Percentiles rank a stretch among this genome's conserved stretches.
Evolutionary conservation across 2,888 invertebrate species (phyloP).

Genomic region (Acrobasis repandana): DNA sequence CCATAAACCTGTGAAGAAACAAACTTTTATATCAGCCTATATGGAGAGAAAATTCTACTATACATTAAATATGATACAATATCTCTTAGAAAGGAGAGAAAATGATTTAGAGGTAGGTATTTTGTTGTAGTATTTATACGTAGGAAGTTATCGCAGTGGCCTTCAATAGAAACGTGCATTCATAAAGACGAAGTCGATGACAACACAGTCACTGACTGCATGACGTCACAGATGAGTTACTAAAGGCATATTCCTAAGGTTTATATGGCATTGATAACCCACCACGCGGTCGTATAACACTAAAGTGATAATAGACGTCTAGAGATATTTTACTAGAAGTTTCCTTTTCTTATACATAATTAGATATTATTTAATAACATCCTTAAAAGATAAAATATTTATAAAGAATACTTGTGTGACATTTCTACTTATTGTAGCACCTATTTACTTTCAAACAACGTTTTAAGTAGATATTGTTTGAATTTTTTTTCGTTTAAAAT

Average conservation of each 20-base stretch:
- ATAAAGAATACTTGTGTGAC: no score
- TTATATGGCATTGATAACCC: constrained; percentile 3
- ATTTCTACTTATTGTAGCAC: not conserved
- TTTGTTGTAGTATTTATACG: not conserved
- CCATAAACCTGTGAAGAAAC: no score
- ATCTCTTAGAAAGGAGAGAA: no score
- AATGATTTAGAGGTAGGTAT: not conserved
- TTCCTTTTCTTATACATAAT: not conserved
- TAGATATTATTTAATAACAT: not conserved
- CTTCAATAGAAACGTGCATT: constrained; percentile 8
- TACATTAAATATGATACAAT: no score
- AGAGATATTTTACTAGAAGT: not conserved
- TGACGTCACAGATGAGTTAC: constrained; percentile 2
- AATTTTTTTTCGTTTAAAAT: no score
- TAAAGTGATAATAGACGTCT: not conserved
- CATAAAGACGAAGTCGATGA: constrained; percentile 5
- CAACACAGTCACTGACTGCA: not conserved
- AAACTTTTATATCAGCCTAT: no score
- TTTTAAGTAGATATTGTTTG: no score
- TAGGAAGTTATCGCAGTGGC: not conserved
- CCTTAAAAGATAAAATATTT: no score
- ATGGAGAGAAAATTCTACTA: no score
- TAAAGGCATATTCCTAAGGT: not conserved
- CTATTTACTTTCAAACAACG: not conserved
- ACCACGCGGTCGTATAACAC: not conserved